These are phyloP conservation scores for Chlamydotis undulata DNA, from an alignment of 2,113 vertebrate species.

Conservation along the genomic window DNA sequence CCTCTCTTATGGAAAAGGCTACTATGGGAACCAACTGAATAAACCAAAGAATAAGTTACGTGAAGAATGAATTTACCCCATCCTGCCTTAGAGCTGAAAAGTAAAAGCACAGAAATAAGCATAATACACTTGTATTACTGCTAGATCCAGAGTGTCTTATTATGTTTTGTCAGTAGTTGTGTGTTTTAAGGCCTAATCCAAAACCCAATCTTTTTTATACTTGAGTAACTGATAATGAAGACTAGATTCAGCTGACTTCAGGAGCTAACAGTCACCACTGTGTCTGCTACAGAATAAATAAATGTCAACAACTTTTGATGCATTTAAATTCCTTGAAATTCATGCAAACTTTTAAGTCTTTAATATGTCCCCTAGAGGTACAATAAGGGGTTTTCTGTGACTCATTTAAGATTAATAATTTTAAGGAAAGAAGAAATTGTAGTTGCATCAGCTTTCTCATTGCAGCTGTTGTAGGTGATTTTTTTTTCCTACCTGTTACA, in stretches of 20 bases:
- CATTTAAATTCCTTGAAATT: constrained; percentile 35
- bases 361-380: not conserved
- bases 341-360: not conserved
- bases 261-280: not conserved
- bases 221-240: not conserved
- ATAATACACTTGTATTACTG: not conserved
- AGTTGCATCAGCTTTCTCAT: not conserved
- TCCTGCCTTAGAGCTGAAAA: not conserved
- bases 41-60: not conserved
- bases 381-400: not conserved
- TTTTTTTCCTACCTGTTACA: not conserved
- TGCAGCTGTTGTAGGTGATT: not conserved
- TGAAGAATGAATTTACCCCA: not conserved
- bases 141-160: not conserved
- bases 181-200: not conserved
- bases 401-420: not conserved
- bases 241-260: not conserved
- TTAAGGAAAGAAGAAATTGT: not conserved
- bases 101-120: not conserved
- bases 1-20: not conserved
- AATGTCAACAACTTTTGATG: not conserved
- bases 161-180: not conserved
- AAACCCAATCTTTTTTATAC: not conserved
- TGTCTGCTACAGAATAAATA: not conserved
- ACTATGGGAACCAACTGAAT: not conserved